Evolutionary conservation across 2,888 invertebrate genomes (phyloP).

Genomic region (Pedicia rivosa): DNA sequence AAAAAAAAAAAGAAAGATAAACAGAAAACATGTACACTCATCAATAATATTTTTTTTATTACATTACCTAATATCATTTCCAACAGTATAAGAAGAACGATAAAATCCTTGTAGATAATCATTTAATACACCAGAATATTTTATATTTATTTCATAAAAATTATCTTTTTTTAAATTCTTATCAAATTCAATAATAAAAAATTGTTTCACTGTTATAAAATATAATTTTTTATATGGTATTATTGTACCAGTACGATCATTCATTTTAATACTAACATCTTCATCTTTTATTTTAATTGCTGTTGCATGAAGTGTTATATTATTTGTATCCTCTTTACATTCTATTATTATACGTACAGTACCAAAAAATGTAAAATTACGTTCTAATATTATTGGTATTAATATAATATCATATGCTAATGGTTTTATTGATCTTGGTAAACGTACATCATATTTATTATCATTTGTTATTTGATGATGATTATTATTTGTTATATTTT

Average conservation of each 20-base stretch:
- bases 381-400: constrained; percentile 53
- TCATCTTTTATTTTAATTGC: constrained; percentile 47
- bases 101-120: constrained; percentile 70
- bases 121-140: constrained; percentile 54
- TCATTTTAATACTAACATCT: constrained; percentile 33
- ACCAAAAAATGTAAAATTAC: constrained; percentile 67
- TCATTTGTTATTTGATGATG: constrained; percentile 16
- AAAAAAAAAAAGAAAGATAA: too few species aligned
- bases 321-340: constrained; percentile 42
- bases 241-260: too few species aligned
- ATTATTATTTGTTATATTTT: neutral
- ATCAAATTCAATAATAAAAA: constrained; percentile 47
- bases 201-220: constrained; percentile 46
- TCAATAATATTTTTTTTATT: neutral
- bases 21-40: too few species aligned
- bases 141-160: constrained; percentile 50
- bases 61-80: constrained; percentile 47
- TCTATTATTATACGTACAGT: constrained; percentile 45
- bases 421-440: constrained; percentile 51
- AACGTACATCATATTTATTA: constrained; percentile 39
- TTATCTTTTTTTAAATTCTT: constrained; percentile 39
- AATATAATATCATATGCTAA: constrained; percentile 51
- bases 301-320: constrained; percentile 58
- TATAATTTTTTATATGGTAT: too few species aligned
- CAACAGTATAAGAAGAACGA: constrained; percentile 58